Base-by-base conservation (phyloP, 2,113 vertebrate species). In the Syngnathus floridae region DNA sequence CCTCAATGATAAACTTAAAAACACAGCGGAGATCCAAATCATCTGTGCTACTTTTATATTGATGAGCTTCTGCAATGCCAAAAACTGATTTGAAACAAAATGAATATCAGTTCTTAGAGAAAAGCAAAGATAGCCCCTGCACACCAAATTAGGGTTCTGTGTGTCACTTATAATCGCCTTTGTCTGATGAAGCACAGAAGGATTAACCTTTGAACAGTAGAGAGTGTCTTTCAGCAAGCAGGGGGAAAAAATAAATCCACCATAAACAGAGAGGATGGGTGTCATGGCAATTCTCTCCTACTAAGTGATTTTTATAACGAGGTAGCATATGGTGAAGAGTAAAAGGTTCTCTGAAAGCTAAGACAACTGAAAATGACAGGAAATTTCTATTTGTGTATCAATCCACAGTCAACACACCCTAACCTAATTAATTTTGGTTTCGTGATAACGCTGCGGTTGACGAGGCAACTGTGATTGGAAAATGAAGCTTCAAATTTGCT, bases 161-260 rank as follows among this genome's bases (percentile, higher is more conserved):
- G 59, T 79, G 56, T 79, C 60, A 64, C 72, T 57, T 74, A 19
- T 72, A 61, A 63, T 60, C 31, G 7, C 41, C 64, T 76, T 65
- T 76, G 63, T 69, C 38, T 19, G 4, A 66, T 72, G 66, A 73
- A 75, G 62, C 64, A 65, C 26, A 58, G 31, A 58, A 58, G 67
- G 82, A 73, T 86, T 78, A 73, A 82, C 75, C 82, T 80, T 63
- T 43, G 68, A 65, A 74, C 71, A 66, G 65, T 69, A 37, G 68
- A 77, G 76, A 84, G 75, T 79, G 56, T 37, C 77, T 63, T 66
- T 67, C 58, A 45, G 38, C 54, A 54, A 31, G 3, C 69, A 40
- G 0, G 13, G 4, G 5, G 16, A 59, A 67, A 59, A 74, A 62
- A 67, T 48, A 76, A 59, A 74, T 13, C 60, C 21, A 31, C 48